Base-by-base conservation (phyloP, 2,797 vertebrate species). In the Girardinus metallicus region DNA sequence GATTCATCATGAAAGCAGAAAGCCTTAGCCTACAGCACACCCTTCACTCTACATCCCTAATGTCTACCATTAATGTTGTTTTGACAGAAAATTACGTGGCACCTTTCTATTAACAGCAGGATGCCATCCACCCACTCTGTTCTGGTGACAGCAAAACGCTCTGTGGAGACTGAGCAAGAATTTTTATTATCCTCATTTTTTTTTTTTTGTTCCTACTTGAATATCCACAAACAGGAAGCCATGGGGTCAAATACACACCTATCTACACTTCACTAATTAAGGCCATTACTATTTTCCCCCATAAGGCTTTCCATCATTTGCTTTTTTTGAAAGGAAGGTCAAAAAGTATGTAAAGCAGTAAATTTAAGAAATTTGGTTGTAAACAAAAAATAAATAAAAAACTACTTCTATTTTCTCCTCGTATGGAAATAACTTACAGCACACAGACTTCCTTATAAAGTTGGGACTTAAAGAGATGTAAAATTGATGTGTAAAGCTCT, bases 11-110 rank as follows among this genome's bases (percentile, higher is more conserved):
- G 39, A 82, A 88, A 68, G 78, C 64, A 90, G 66, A 88, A 71
- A 90, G 83, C 74, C 78, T 77, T 73, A 53, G 71, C 75, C 57
- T 68, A 78, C 75, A 41, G 44, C 57, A 5, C 74, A 39, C 64
- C 57, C 53, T 49, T 64, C 75, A 79, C 81, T 78, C 80, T 85
- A 86, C 85, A 79, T 80, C 83, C 79, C 55, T 86, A 90, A 91
- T 87, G 83, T 83, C 73, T 87, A 82, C 83, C 77, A 91, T 91
- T 90, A 87, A 83, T 73, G 81, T 78, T 86, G 81, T 88, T 92
- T 91, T 89, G 89, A 92, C 83, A 85, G 83, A 83, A 83, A 86
- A 89, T 90, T 83, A 89, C 34, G n/a, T 80, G 77, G 77, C 76
- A 83, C 85, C 80, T 85, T 82, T 89, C 80, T 80, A 80, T 86